Evolutionary conservation across 2,113 vertebrate species (phyloP).

Genomic region (Ploceus nigricollis): DNA sequence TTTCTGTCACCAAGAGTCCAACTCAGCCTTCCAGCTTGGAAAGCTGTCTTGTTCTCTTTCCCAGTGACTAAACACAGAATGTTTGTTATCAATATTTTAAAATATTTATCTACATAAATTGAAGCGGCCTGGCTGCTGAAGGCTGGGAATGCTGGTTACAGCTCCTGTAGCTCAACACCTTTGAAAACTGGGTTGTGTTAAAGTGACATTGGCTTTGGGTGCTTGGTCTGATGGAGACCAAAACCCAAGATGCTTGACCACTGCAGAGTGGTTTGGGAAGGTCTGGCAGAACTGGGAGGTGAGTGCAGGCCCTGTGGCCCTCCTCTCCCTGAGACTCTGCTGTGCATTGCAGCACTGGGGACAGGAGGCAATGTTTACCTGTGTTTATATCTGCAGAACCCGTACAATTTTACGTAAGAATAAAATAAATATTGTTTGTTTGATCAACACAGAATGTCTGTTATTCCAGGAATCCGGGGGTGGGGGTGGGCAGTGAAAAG

Average conservation of each 20-base stretch:
- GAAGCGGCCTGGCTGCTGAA: not conserved
- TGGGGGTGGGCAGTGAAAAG: not conserved
- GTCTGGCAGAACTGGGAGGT: not conserved
- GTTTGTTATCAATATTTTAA: not conserved
- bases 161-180: not conserved
- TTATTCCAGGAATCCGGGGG: not conserved
- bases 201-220: not conserved
- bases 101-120: not conserved
- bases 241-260: not conserved
- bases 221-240: not conserved
- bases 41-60: not conserved
- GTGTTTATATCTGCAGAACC: conserved; percentile 18
- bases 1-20: not conserved
- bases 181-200: not conserved
- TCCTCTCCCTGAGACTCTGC: not conserved
- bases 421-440: conserved; percentile 51
- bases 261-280: not conserved
- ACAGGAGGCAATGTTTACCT: conserved; percentile 37
- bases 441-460: conserved; percentile 19
- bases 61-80: not conserved
- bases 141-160: not conserved
- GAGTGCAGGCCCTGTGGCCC: not conserved
- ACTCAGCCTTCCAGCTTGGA: not conserved
- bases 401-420: conserved; percentile 35
- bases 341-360: not conserved